Conservation (phyloP, 2,113 vertebrate species). For the Nerophis ophidion region DNA sequence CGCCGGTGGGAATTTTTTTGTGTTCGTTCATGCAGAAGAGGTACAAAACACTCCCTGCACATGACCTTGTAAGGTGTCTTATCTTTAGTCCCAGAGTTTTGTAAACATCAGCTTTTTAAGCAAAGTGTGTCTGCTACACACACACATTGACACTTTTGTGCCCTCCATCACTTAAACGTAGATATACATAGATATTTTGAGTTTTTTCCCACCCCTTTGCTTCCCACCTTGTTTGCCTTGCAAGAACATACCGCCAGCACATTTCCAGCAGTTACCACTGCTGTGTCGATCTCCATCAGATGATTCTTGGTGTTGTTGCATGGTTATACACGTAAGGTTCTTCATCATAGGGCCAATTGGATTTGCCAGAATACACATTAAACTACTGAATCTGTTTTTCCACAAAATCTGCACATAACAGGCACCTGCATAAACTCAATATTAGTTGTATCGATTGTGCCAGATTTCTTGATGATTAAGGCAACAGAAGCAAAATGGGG, state of each 20-base stretch:
- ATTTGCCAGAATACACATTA: too few species aligned
- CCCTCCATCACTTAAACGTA: slow-evolving; percentile 18
- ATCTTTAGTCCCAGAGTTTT: slow-evolving; percentile 30
- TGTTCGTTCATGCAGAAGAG: neutral
- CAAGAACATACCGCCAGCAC: slow-evolving; percentile 12
- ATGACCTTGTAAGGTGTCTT: slow-evolving; percentile 49
- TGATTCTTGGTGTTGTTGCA: slow-evolving; percentile 5
- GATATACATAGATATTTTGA: too few species aligned
- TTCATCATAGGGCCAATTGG: neutral
- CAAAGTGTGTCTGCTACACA: slow-evolving; percentile 24
- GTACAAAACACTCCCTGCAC: slow-evolving; percentile 7
- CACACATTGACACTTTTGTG: slow-evolving; percentile 8
- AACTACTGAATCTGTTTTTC: too few species aligned
- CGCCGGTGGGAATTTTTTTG: too few species aligned
- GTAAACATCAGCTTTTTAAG: slow-evolving; percentile 41
- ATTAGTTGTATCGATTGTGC: too few species aligned
- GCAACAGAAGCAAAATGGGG: too few species aligned
- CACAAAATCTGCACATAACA: too few species aligned
- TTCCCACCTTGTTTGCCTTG: neutral
- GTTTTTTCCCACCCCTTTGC: too few species aligned
- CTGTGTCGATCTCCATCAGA: too few species aligned
- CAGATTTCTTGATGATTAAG: too few species aligned
- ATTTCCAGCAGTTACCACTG: slow-evolving; percentile 14
- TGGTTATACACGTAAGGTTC: neutral
- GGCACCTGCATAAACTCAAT: too few species aligned